Percentiles rank a stretch among this genome's conserved stretches.
Conservation (phyloP, 1,140 invertebrate genomes). For the Macrobrachium nipponense region DNA sequence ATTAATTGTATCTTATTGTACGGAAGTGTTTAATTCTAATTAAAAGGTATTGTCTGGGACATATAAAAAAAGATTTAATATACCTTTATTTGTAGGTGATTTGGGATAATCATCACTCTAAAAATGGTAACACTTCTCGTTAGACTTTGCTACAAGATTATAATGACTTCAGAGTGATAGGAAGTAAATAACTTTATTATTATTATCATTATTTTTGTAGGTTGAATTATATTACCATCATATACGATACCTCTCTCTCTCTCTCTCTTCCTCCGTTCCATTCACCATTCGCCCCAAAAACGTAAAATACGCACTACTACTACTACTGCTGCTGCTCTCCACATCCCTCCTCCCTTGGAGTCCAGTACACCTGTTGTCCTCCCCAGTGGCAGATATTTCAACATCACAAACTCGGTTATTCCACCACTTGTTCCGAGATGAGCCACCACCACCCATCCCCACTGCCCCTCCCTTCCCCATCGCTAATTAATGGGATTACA, state of each 20-base stretch:
- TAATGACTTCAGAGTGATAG: no score
- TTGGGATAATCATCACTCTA: no score
- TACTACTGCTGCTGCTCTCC: background rate
- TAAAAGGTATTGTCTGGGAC: no score
- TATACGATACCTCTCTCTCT: background rate
- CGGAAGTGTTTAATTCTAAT: no score
- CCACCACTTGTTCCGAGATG: background rate
- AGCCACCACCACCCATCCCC: background rate
- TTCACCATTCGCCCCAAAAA: background rate
- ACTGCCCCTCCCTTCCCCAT: background rate
- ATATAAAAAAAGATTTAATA: no score
- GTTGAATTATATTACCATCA: background rate
- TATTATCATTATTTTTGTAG: no score
- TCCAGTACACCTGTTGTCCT: background rate
- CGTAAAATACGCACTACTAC: background rate
- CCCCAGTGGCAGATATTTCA: background rate
- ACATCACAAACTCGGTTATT: background rate
- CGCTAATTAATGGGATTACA: constrained; percentile 16
- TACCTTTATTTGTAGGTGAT: no score
- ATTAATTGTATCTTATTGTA: no score
- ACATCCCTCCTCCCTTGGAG: no score
- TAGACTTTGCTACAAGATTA: no score
- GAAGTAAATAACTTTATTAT: no score
- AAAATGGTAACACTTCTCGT: no score
- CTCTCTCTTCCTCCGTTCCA: background rate